Evolutionary conservation across 2,113 vertebrate species (phyloP).

Genomic region (Apodemus speciosus): DNA sequence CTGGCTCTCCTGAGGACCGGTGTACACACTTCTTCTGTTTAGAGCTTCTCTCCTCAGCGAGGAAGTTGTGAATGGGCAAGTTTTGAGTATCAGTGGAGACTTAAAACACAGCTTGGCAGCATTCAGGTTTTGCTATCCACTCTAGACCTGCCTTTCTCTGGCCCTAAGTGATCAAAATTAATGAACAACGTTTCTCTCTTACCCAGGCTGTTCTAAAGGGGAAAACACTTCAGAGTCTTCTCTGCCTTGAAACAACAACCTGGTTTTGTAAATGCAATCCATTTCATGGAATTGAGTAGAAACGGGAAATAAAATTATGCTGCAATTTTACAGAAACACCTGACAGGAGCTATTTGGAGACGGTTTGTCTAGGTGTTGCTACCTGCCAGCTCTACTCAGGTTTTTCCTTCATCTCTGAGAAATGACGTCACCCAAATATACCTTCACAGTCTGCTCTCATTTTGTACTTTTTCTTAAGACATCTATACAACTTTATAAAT

Average conservation of each 20-base stretch:
- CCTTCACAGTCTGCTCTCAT: slow-evolving; percentile 82
- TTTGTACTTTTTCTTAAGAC: slow-evolving; percentile 86
- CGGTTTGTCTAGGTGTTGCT: slow-evolving; percentile 66
- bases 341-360: slow-evolving; percentile 75
- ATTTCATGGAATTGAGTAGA: slow-evolving; percentile 70
- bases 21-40: background rate
- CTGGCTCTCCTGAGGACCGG: background rate
- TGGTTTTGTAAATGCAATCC: slow-evolving; percentile 66
- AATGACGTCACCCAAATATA: slow-evolving; percentile 74
- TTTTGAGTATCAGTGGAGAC: background rate
- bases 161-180: background rate
- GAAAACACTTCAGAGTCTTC: slow-evolving; percentile 4
- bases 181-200: background rate
- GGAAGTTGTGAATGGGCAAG: background rate
- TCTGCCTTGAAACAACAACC: slow-evolving; percentile 62
- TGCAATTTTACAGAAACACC: slow-evolving; percentile 63
- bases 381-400: slow-evolving; percentile 52
- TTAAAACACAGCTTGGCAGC: background rate
- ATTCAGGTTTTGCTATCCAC: background rate
- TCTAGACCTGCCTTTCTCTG: background rate
- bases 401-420: slow-evolving; percentile 76
- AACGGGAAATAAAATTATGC: slow-evolving; percentile 74
- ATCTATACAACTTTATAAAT: slow-evolving; percentile 85
- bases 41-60: background rate
- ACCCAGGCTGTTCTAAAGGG: slow-evolving; percentile 28